Percentiles rank a stretch among this genome's conserved stretches.
Conservation (phyloP, 2,888 invertebrate species). For the Seira musarum region DNA sequence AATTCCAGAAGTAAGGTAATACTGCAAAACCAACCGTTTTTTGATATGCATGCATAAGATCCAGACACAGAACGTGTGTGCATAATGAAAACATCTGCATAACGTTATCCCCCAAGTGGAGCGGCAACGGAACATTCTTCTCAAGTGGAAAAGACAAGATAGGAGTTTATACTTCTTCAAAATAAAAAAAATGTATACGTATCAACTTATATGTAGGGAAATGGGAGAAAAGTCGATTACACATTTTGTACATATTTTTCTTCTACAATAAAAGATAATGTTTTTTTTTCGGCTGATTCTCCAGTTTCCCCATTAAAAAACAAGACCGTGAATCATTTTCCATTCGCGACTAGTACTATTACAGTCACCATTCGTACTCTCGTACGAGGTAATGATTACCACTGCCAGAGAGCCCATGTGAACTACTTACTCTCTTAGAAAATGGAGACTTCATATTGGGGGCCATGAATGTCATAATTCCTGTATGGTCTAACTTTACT, state of each 20-base stretch:
- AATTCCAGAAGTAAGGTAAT: neutral
- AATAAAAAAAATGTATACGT: too few species aligned
- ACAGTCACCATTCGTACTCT: too few species aligned
- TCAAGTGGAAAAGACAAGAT: neutral
- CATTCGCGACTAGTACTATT: too few species aligned
- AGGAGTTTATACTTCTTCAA: too few species aligned
- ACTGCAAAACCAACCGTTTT: slow-evolving; percentile 6
- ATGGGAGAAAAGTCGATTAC: neutral
- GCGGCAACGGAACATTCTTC: neutral
- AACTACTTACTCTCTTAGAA: too few species aligned
- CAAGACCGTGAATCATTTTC: neutral
- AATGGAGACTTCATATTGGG: too few species aligned
- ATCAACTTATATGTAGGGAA: neutral
- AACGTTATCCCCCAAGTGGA: slow-evolving; percentile 42
- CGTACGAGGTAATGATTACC: neutral
- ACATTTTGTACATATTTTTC: neutral
- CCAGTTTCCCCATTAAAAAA: neutral
- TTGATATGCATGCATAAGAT: slow-evolving; percentile 3
- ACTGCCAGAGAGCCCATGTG: too few species aligned
- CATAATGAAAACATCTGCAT: slow-evolving; percentile 51
- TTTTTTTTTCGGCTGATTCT: neutral
- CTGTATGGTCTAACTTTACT: slow-evolving; percentile 30
- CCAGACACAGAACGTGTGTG: slow-evolving; percentile 6
- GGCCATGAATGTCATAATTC: slow-evolving; percentile 42
- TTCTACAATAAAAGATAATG: neutral